Percentiles rank a stretch among this genome's conserved stretches.
These are phyloP conservation scores for Philopedon plagiatum DNA, from an alignment of 2,888 invertebrate species.

Conservation along the genomic window DNA sequence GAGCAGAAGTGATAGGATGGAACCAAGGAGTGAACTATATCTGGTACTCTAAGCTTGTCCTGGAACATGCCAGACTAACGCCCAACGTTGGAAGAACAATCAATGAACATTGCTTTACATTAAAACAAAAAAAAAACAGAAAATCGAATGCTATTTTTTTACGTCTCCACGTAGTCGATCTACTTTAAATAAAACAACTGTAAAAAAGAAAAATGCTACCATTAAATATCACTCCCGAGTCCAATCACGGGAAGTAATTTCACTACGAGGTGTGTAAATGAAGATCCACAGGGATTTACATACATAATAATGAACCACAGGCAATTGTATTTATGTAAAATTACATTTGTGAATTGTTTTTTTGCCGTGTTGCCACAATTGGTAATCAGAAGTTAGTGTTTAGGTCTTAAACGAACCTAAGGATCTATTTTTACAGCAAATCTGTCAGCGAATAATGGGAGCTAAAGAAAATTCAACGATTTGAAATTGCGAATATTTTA, in stretches of 20 bases:
- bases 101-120: too few relatives aligned
- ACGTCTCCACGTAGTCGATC: not conserved
- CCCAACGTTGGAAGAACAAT: too few relatives aligned
- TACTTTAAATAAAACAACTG: conserved; percentile 10
- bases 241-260: conserved; percentile 39
- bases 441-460: too few relatives aligned
- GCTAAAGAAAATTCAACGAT: too few relatives aligned
- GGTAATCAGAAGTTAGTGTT: not conserved
- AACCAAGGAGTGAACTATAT: too few relatives aligned
- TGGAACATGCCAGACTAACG: too few relatives aligned
- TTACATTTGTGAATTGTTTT: conserved; percentile 6
- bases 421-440: too few relatives aligned
- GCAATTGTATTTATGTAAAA: conserved; percentile 27
- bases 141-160: not conserved
- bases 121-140: too few relatives aligned
- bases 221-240: conserved; percentile 18
- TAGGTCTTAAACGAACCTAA: not conserved
- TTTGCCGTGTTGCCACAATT: not conserved
- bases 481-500: too few relatives aligned
- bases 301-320: conserved; percentile 15
- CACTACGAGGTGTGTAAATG: conserved; percentile 33
- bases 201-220: conserved; percentile 1
- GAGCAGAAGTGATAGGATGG: too few relatives aligned
- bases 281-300: conserved; percentile 14
- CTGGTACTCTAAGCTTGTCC: too few relatives aligned